Percentiles rank a stretch among this genome's conserved stretches.
Evolutionary conservation across 2,113 vertebrate genomes (phyloP).

Genomic region (Isurus oxyrinchus): DNA sequence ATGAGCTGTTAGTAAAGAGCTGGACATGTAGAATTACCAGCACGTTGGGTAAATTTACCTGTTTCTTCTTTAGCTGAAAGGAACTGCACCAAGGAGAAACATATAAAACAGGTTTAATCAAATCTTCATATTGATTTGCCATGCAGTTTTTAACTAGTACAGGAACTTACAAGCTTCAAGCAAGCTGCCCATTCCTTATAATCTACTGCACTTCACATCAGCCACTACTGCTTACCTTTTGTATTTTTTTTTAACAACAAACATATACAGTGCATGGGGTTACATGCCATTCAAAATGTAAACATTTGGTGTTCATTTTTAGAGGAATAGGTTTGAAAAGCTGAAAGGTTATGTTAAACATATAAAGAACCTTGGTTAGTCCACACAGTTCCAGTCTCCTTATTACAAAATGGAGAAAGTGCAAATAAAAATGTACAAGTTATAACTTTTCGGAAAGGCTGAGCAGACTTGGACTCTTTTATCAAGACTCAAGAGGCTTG

Average conservation of each 20-base stretch:
- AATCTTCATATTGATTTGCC: too few relatives aligned
- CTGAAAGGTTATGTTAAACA: not conserved
- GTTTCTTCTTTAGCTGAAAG: too few relatives aligned
- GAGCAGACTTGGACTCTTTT: not conserved
- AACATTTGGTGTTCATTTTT: not conserved
- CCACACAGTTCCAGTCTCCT: not conserved
- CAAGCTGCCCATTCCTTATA: too few relatives aligned
- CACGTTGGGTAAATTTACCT: too few relatives aligned
- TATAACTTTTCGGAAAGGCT: not conserved
- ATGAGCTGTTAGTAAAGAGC: too few relatives aligned
- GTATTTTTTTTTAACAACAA: not conserved
- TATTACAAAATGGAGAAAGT: not conserved
- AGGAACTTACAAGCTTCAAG: too few relatives aligned
- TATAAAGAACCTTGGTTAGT: not conserved
- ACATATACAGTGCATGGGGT: not conserved
- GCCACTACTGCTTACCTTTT: not conserved
- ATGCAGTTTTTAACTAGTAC: too few relatives aligned
- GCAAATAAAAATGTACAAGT: not conserved
- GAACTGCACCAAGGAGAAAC: too few relatives aligned
- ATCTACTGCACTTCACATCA: not conserved
- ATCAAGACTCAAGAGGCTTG: not conserved
- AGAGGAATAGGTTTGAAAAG: not conserved
- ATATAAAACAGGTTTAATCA: too few relatives aligned
- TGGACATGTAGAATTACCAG: too few relatives aligned
- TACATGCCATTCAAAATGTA: not conserved